Evolutionary conservation across 2,888 invertebrate genomes (phyloP).

Genomic region (Platypus cylindrus): DNA sequence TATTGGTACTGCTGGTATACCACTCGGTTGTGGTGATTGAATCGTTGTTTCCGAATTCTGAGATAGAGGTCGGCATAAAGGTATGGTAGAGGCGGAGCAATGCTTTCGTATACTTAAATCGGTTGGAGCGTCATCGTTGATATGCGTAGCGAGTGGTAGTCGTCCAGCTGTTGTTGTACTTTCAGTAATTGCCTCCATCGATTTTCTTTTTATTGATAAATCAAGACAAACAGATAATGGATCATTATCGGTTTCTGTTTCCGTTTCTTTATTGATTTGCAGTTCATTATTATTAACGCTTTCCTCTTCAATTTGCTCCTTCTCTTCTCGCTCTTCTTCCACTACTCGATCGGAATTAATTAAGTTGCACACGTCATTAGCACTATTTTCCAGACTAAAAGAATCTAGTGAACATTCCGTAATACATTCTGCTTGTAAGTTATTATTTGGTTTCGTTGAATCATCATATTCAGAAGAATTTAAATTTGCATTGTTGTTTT

Average conservation of each 20-base stretch:
- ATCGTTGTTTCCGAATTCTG: constrained; percentile 59
- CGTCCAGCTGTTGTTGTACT: too few species aligned
- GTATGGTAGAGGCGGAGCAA: constrained; percentile 26
- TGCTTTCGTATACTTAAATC: constrained; percentile 45
- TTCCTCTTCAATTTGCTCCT: constrained; percentile 12
- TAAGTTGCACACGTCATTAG: too few species aligned
- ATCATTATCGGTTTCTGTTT: neutral
- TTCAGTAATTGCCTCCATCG: constrained; percentile 1
- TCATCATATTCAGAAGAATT: neutral
- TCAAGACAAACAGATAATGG: constrained; percentile 18
- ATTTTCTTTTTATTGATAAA: constrained; percentile 21
- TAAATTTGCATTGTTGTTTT: neutral
- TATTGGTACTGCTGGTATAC: constrained; percentile 55
- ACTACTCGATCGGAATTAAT: constrained; percentile 24
- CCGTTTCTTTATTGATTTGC: neutral
- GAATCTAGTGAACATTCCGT: too few species aligned
- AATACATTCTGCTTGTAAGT: neutral
- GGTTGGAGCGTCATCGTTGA: constrained; percentile 37
- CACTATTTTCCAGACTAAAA: too few species aligned
- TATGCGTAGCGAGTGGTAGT: neutral
- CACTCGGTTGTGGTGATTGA: constrained; percentile 62
- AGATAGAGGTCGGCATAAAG: constrained; percentile 47
- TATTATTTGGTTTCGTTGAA: too few species aligned
- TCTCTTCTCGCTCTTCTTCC: constrained; percentile 15
- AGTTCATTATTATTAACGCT: too few species aligned